Evolutionary conservation across 2,113 vertebrate genomes (phyloP).

Genomic region (Aphelocoma coerulescens): DNA sequence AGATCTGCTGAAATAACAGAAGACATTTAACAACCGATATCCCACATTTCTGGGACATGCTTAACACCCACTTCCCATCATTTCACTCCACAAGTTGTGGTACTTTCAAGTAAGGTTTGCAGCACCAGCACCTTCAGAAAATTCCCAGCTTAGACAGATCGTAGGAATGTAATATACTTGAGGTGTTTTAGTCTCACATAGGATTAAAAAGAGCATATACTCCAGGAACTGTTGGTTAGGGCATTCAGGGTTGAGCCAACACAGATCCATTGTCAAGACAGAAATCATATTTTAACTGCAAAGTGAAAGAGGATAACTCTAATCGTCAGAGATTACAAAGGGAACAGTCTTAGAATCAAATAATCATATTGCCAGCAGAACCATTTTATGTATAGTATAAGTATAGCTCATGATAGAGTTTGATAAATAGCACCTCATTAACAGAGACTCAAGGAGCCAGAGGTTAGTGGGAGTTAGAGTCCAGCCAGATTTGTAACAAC

Average conservation of each 20-base stretch:
- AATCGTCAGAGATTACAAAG: not conserved
- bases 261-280: not conserved
- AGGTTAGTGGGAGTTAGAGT: constrained; percentile 1
- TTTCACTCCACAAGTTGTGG: not conserved
- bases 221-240: not conserved
- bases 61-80: not conserved
- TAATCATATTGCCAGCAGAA: not conserved
- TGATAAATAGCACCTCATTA: constrained; percentile 43
- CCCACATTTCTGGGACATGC: not conserved
- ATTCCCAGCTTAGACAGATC: not conserved
- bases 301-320: constrained; percentile 21
- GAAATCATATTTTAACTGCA: constrained; percentile 12
- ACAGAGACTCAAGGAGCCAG: not conserved
- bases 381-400: not conserved
- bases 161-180: not conserved
- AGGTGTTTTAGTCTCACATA: not conserved
- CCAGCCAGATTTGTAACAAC: constrained; percentile 8
- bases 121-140: not conserved
- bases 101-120: not conserved
- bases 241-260: not conserved
- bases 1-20: not conserved
- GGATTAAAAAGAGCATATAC: not conserved
- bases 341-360: not conserved
- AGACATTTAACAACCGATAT: not conserved
- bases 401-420: not conserved